Evolutionary conservation across 2,888 invertebrate genomes (phyloP).

Genomic region (Oithona nana): DNA sequence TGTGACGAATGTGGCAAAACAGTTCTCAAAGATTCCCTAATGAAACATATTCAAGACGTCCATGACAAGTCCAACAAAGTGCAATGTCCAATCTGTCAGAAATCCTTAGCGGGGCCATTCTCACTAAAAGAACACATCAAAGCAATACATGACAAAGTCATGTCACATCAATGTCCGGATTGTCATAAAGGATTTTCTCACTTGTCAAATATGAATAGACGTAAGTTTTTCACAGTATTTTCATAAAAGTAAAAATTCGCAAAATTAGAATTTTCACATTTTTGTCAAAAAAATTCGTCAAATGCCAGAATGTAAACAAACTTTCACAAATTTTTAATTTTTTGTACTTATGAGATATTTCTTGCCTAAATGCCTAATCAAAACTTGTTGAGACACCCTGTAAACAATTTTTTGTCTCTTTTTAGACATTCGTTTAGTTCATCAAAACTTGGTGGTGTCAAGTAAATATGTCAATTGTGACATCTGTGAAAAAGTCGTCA

Average conservation of each 20-base stretch:
- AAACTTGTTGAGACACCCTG: too few species aligned
- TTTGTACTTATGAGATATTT: too few species aligned
- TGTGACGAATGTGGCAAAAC: slow-evolving; percentile 1
- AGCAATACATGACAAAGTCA: not conserved
- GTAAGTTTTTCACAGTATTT: too few species aligned
- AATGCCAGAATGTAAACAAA: too few species aligned
- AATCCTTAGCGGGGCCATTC: not conserved
- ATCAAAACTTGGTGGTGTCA: not conserved
- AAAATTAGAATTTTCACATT: too few species aligned
- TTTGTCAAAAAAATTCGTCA: too few species aligned
- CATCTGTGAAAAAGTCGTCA: not conserved
- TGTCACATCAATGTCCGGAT: not conserved
- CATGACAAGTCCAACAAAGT: not conserved
- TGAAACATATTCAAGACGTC: not conserved
- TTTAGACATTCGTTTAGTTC: not conserved
- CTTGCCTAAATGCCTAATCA: too few species aligned
- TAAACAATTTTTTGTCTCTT: too few species aligned
- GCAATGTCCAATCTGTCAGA: not conserved
- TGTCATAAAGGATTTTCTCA: not conserved
- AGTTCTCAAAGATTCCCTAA: not conserved
- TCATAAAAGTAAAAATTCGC: too few species aligned
- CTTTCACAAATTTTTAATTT: too few species aligned
- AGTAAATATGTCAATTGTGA: not conserved
- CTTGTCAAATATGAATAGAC: not conserved
- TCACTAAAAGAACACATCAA: not conserved